A percentile compares a stretch with the other conserved stretches of the same genome.
These are phyloP conservation scores for Thereva nobilitata DNA, from an alignment of 2,888 invertebrate genomes.

Conservation along the genomic window DNA sequence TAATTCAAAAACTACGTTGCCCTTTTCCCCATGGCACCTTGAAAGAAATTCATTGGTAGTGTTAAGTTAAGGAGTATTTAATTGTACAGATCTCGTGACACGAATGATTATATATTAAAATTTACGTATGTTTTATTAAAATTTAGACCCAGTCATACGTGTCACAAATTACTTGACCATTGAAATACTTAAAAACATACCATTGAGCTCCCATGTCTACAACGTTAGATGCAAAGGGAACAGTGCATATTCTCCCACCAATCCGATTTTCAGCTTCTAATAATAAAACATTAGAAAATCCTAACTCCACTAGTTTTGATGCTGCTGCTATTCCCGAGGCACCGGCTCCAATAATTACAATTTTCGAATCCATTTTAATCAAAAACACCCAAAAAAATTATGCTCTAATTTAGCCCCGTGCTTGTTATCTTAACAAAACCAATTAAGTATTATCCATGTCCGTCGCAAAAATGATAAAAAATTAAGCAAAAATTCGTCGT, in stretches of 20 bases:
- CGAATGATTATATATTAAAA: too few species aligned
- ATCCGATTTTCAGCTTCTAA: conserved; percentile 67
- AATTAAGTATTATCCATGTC: too few species aligned
- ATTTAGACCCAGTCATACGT: too few species aligned
- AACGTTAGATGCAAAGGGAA: conserved; percentile 61
- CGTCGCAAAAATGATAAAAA: too few species aligned
- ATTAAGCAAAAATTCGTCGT: too few species aligned
- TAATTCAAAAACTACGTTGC: conserved; percentile 64
- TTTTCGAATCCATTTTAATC: conserved; percentile 43
- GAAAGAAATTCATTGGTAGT: conserved; percentile 2
- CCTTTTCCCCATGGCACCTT: conserved; percentile 71
- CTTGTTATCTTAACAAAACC: too few species aligned
- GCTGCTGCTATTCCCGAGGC: conserved; percentile 57
- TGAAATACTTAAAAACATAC: conserved; percentile 53
- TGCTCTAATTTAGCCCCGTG: too few species aligned
- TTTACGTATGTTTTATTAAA: too few species aligned
- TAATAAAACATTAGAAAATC: conserved; percentile 60
- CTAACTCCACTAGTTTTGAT: conserved; percentile 55
- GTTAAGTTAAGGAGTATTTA: background rate
- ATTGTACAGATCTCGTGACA: too few species aligned
- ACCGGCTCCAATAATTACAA: conserved; percentile 57
- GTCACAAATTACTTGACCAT: conserved; percentile 14
- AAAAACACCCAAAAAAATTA: too few species aligned
- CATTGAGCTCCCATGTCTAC: conserved; percentile 80
- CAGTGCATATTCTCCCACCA: conserved; percentile 66